Evolutionary conservation across 1,140 invertebrate species (phyloP).

Genomic region (Drosophila nebulosa): DNA sequence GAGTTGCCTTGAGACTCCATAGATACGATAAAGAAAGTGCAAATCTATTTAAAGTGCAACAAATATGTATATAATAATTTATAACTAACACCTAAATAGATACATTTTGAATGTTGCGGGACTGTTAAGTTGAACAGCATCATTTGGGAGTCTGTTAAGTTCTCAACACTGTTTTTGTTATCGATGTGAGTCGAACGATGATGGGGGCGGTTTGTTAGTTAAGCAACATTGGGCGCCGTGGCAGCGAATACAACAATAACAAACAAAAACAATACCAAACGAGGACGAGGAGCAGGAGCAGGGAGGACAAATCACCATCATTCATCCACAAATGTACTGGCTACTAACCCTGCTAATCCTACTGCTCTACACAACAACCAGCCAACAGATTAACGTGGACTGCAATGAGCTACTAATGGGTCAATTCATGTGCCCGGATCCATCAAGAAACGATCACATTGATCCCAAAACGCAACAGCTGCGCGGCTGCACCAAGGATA

Average conservation of each 20-base stretch:
- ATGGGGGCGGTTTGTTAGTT: neutral
- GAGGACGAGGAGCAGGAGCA: neutral
- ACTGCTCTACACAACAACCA: conserved; percentile 17
- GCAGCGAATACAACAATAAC: conserved; percentile 19
- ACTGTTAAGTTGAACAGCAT: neutral
- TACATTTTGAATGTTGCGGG: neutral
- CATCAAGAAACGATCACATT: conserved; percentile 87
- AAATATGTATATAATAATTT: too few relatives aligned
- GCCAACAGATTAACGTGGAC: conserved; percentile 80
- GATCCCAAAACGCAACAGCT: conserved; percentile 95
- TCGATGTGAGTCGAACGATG: neutral
- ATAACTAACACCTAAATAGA: too few relatives aligned
- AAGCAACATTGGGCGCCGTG: neutral
- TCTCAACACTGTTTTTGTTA: neutral
- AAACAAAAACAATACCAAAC: conserved; percentile 10
- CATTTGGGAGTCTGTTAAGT: neutral
- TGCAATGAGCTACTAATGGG: conserved; percentile 89
- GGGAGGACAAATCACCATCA: neutral
- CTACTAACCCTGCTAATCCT: conserved; percentile 30
- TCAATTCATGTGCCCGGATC: conserved; percentile 93
- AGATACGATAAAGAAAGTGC: too few relatives aligned
- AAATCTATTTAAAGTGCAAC: too few relatives aligned
- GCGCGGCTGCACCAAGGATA: conserved; percentile 89
- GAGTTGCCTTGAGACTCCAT: too few relatives aligned
- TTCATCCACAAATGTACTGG: conserved; percentile 41